These are phyloP conservation scores for Drosophila repleta DNA, from an alignment of 1,140 invertebrate species.

Conservation along the genomic window DNA sequence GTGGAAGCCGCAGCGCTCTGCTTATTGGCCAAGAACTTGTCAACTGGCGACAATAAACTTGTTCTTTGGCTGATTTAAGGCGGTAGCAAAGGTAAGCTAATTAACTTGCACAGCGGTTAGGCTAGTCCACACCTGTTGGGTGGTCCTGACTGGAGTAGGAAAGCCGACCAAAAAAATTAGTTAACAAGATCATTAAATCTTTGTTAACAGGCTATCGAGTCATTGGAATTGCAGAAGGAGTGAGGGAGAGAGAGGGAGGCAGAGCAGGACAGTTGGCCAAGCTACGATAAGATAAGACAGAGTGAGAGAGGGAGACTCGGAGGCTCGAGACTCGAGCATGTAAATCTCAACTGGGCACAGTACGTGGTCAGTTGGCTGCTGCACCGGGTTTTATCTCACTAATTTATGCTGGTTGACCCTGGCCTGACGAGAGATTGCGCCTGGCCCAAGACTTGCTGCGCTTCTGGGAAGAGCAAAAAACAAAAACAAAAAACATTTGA, in stretches of 20 bases:
- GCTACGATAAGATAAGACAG: constrained; percentile 57
- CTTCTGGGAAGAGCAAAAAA: not conserved
- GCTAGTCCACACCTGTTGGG: constrained; percentile 52
- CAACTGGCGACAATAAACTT: constrained; percentile 27
- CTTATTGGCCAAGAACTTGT: not conserved
- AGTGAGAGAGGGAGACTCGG: not conserved
- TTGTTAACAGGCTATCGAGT: constrained; percentile 63
- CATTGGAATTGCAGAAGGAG: constrained; percentile 41
- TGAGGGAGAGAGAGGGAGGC: constrained; percentile 25
- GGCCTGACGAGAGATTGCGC: constrained; percentile 55
- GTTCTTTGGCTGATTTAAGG: constrained; percentile 45
- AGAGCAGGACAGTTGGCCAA: constrained; percentile 31
- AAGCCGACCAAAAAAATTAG: constrained; percentile 56
- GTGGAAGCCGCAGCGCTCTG: no score
- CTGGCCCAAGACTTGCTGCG: constrained; percentile 46
- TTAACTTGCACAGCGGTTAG: constrained; percentile 67
- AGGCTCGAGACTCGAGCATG: constrained; percentile 23
- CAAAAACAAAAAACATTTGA: constrained; percentile 42
- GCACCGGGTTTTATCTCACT: constrained; percentile 73
- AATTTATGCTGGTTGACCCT: constrained; percentile 73
- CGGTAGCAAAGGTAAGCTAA: constrained; percentile 50
- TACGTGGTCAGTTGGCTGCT: constrained; percentile 38
- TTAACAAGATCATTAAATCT: constrained; percentile 81
- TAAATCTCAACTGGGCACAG: constrained; percentile 44
- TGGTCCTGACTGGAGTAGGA: constrained; percentile 39